Percentiles rank a stretch among this genome's conserved stretches.
Evolutionary conservation across 2,888 invertebrate species (phyloP).

Genomic region (Diabrotica balteata): DNA sequence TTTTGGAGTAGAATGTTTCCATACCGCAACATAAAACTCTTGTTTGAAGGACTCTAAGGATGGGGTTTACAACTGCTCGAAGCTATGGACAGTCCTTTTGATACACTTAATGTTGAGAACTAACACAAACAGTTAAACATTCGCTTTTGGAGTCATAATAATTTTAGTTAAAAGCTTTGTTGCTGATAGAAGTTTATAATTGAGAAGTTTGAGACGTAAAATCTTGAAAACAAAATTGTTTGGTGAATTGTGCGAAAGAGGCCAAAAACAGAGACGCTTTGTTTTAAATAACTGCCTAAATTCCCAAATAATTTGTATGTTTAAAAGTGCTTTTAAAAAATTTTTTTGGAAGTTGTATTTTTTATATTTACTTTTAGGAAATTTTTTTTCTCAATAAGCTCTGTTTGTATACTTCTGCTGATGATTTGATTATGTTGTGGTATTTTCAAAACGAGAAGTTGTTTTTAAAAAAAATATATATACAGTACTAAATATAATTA

Average conservation of each 20-base stretch:
- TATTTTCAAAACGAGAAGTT: too few species aligned
- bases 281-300: background rate
- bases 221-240: background rate
- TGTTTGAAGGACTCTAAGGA: constrained; percentile 1
- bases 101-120: background rate
- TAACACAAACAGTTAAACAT: background rate
- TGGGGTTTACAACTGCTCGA: constrained; percentile 6
- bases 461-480: too few species aligned
- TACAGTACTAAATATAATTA: too few species aligned
- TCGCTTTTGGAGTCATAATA: background rate
- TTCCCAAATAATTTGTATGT: background rate
- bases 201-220: background rate
- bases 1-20: background rate
- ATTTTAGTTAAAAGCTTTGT: constrained; percentile 2
- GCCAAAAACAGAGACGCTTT: background rate
- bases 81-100: background rate
- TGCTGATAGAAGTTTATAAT: background rate
- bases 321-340: background rate
- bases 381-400: too few species aligned
- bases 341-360: background rate
- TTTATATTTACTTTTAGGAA: too few species aligned
- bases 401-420: too few species aligned
- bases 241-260: background rate
- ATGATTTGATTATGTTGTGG: too few species aligned
- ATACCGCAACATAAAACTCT: background rate